Evolutionary conservation across 2,113 vertebrate genomes (phyloP), one percentile per base, ranked within the genome.

Genomic region (Danionella cerebrum): DNA sequence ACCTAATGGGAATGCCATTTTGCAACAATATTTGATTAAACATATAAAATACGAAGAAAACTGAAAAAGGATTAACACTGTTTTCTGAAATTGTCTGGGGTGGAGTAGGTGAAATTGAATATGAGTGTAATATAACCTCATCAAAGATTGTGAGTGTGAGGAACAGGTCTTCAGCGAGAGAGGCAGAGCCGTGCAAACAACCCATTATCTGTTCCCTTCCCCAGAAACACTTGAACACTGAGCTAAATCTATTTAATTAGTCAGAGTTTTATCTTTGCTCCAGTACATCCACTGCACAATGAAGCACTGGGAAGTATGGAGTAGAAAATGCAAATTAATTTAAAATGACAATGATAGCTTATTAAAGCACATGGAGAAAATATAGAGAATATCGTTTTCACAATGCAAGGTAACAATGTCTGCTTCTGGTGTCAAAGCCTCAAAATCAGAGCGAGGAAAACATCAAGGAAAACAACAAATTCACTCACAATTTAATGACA

Each of bases 101-200:
- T 19, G 27, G 53, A 48, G 19, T 29, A 65, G 22, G 53, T 51
- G 47, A 33, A 25, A 73, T 50, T 64, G 70, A 25, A 29, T 44
- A 51, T 63, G 60, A 54, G 65, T 29, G 69, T 54, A 78, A 72
- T 53, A 51, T 14, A 71, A 54, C 19, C 18, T 67, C 62, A 70
- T 55, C 62, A 70, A 60, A 67, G 21, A 16, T n/a, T 59, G 36
- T 31, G 25, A 62, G 36, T 69, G 62, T 3, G 55, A 70, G 64
- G 58, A 57, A 52, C 52, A 42, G 39, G 29, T 39, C 21, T 57
- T 36, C 69, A 69, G 69, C 29, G 64, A 25, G 51, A 69, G 51
- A 41, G 19, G n/a, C 13, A 45, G 35, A 45, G 35, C 35, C 53
- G 22, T 48, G 22, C 9, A 63, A 69, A 69, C 60, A 59, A 57